Evolutionary conservation across 2,888 invertebrate species (phyloP), one percentile per base, ranked within the genome.

Genomic region (Myopa tessellatipennis): DNA sequence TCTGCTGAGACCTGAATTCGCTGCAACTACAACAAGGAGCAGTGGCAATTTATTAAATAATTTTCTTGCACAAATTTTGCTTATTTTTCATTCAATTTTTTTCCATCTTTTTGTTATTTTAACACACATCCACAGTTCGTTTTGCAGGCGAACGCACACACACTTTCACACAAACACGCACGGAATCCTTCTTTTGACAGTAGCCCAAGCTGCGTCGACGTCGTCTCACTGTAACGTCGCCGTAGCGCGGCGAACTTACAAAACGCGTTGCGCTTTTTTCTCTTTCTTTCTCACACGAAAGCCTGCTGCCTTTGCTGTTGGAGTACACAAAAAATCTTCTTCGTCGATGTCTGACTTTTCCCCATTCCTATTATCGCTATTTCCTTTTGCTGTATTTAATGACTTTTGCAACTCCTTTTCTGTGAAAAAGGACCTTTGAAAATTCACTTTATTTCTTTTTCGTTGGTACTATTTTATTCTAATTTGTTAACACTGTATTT

Each of bases 341-440:
- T 80, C 77, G 81, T 80, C 67, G 58, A 45, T 16, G 61, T 76
- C 70, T 65, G 58, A 58, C 58, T 69, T 68, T 45, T 60, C 26
- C 69, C 55, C 75, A 69, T 68, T 75, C 68, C 69, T 75, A 68
- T 69, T 50, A 68, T 60, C 68, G 75, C 68, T 60, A 75, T 69
- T 75, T 69, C 14, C 79, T 80, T 81, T 83, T 71, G 55, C 83
- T 60, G 40, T 80, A 81, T 76, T 76, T 83, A 82, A 82, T 83
- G 85, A 83, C 82, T 83, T 85, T 84, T 85, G 81, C 85, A 85
- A 84, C 83, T 84, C 82, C 36, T 52, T 60, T 75, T 10, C 7
- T 2, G 45, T 45, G 45, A 10, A 45, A 34, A 34, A 63, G 36
- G 14, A 60, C 14, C 38, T 74, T 50, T 74, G 6, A n/a, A 50